A percentile compares a stretch with the other conserved stretches of the same genome.
These are phyloP conservation scores for Alfaro cultratus DNA, from an alignment of 2,797 vertebrate genomes.

Conservation along the genomic window DNA sequence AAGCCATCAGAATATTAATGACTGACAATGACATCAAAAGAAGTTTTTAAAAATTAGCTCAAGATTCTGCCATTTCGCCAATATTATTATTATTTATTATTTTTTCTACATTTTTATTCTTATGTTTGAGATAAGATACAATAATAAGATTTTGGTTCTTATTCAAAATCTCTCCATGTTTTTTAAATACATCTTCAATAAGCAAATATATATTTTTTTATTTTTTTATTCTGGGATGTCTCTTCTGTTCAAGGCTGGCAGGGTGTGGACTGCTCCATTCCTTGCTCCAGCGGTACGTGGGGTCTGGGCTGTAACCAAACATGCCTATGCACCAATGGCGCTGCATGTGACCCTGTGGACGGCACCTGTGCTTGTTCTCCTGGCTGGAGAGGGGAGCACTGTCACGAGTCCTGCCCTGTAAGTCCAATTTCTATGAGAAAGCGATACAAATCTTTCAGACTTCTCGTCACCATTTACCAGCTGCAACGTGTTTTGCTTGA, in stretches of 20 bases:
- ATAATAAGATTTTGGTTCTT: not conserved
- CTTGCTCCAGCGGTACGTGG: conserved; percentile 92
- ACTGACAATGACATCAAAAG: no score
- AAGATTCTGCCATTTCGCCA: no score
- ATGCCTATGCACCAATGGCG: conserved; percentile 89
- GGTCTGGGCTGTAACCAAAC: conserved; percentile 91
- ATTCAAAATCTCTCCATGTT: not conserved
- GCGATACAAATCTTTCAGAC: not conserved
- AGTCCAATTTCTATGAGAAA: conserved; percentile 63
- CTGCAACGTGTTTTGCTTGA: conserved; percentile 5
- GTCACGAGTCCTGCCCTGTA: conserved; percentile 90
- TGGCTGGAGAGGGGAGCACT: conserved; percentile 91
- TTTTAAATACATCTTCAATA: conserved; percentile 5
- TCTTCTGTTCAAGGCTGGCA: conserved; percentile 87
- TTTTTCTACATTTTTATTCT: not conserved
- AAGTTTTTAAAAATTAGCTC: no score
- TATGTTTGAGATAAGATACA: not conserved
- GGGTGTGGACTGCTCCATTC: conserved; percentile 91
- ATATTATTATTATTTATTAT: no score
- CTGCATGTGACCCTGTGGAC: conserved; percentile 88
- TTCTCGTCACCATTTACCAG: not conserved
- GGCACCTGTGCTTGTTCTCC: conserved; percentile 91
- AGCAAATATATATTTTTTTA: not conserved
- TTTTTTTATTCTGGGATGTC: conserved; percentile 9
- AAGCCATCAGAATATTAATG: no score